These are phyloP conservation scores for Pachyseris speciosa DNA, from an alignment of 64 coral and sea anemone genomes.

Conservation along the genomic window DNA sequence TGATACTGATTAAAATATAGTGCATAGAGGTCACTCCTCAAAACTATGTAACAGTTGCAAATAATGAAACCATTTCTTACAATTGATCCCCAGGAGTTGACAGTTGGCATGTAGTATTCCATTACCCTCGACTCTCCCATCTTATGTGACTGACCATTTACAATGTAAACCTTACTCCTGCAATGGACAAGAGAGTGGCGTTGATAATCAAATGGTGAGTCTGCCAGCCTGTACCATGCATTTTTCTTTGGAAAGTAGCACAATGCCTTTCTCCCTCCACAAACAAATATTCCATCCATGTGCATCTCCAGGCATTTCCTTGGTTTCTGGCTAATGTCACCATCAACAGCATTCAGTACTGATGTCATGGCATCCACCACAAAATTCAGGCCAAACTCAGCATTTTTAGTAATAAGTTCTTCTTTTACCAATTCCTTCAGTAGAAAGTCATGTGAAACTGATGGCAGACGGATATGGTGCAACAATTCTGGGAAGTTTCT, in stretches of 20 bases:
- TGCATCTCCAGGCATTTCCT: constrained; percentile 50
- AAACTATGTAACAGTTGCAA: background rate
- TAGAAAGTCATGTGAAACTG: constrained; percentile 52
- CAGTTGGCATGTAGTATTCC: background rate
- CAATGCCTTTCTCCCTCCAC: constrained; percentile 41
- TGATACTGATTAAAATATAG: background rate
- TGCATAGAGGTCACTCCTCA: background rate
- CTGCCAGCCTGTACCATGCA: constrained; percentile 50
- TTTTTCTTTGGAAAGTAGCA: constrained; percentile 35
- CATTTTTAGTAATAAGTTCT: constrained; percentile 20
- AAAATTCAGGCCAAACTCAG: constrained; percentile 31
- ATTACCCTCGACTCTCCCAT: background rate
- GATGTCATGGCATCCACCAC: background rate
- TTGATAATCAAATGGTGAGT: background rate
- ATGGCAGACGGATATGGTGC: constrained; percentile 44
- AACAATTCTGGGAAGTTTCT: constrained; percentile 58
- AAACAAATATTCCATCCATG: constrained; percentile 44
- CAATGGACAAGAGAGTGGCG: background rate
- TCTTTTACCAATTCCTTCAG: background rate
- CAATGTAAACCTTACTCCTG: background rate
- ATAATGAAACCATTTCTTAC: background rate
- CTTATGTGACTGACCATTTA: background rate
- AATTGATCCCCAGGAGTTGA: background rate
- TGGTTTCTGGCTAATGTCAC: background rate
- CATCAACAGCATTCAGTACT: background rate